Evolutionary conservation across 1,140 invertebrate genomes (phyloP).

Genomic region (Archegozetes longisetosus): DNA sequence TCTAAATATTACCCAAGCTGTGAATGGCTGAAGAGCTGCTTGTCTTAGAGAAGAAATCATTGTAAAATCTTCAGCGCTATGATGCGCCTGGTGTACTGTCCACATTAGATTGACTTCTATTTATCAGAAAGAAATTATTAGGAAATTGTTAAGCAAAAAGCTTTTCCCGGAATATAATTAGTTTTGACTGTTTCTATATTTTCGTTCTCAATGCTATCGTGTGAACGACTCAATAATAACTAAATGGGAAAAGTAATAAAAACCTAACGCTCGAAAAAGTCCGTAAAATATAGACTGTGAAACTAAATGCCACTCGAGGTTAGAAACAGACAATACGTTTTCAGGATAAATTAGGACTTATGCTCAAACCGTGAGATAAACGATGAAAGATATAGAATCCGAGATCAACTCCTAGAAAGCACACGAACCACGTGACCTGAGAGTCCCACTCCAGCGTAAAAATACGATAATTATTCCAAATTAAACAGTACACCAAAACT

Average conservation of each 20-base stretch:
- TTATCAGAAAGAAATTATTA: background rate
- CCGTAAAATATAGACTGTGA: background rate
- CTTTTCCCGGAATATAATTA: no score
- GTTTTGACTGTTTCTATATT: no score
- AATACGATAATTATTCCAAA: conserved; percentile 53
- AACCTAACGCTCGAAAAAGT: no score
- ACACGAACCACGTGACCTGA: conserved; percentile 53
- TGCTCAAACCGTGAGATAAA: conserved; percentile 61
- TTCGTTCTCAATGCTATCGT: no score
- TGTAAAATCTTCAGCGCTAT: conserved; percentile 89
- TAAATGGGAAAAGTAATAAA: no score
- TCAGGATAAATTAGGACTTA: no score
- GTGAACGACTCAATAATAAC: no score
- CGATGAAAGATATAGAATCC: conserved; percentile 82
- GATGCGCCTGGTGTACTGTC: conserved; percentile 88
- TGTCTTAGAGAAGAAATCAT: conserved; percentile 56
- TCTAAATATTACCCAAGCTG: background rate
- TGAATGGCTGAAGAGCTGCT: conserved; percentile 45
- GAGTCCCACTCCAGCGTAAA: conserved; percentile 56
- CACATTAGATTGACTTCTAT: conserved; percentile 62
- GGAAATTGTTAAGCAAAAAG: no score
- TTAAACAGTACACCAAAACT: conserved; percentile 50
- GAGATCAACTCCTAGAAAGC: conserved; percentile 61
- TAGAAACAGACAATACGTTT: no score
- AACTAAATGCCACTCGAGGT: background rate